These are phyloP conservation scores for Bellardia bayeri DNA, from an alignment of 2,888 invertebrate species.

Conservation along the genomic window DNA sequence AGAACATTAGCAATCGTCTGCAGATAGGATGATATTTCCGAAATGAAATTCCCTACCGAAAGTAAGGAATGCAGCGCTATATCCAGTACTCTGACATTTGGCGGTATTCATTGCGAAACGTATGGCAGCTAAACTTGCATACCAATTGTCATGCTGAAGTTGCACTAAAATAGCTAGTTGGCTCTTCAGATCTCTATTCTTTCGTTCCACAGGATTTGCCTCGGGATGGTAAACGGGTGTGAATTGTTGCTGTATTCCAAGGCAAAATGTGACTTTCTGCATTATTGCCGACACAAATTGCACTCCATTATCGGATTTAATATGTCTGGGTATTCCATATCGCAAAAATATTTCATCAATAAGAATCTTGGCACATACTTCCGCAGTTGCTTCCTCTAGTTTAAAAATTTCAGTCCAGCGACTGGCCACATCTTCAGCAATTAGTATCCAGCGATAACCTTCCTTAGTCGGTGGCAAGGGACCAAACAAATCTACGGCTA, in stretches of 20 bases:
- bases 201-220: slow-evolving; percentile 78
- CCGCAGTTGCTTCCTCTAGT: slow-evolving; percentile 76
- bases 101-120: slow-evolving; percentile 78
- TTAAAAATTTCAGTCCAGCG: slow-evolving; percentile 78
- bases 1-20: background rate
- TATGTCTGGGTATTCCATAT: slow-evolving; percentile 78
- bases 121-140: slow-evolving; percentile 2
- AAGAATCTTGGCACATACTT: slow-evolving; percentile 76
- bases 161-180: slow-evolving; percentile 54
- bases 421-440: slow-evolving; percentile 77
- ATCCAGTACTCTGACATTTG: slow-evolving; percentile 77
- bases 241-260: slow-evolving; percentile 47
- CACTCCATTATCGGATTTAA: slow-evolving; percentile 80
- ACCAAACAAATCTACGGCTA: slow-evolving; percentile 73
- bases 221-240: slow-evolving; percentile 80
- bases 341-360: slow-evolving; percentile 79
- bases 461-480: slow-evolving; percentile 67
- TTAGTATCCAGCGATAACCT: slow-evolving; percentile 75
- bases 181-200: slow-evolving; percentile 42
- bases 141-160: slow-evolving; percentile 62
- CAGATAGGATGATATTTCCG: no score
- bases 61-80: slow-evolving; percentile 79
- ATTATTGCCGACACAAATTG: slow-evolving; percentile 74
- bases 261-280: slow-evolving; percentile 76
- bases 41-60: slow-evolving; percentile 74